Conservation (phyloP, 2,113 vertebrate species). For the Notothenia coriiceps region DNA sequence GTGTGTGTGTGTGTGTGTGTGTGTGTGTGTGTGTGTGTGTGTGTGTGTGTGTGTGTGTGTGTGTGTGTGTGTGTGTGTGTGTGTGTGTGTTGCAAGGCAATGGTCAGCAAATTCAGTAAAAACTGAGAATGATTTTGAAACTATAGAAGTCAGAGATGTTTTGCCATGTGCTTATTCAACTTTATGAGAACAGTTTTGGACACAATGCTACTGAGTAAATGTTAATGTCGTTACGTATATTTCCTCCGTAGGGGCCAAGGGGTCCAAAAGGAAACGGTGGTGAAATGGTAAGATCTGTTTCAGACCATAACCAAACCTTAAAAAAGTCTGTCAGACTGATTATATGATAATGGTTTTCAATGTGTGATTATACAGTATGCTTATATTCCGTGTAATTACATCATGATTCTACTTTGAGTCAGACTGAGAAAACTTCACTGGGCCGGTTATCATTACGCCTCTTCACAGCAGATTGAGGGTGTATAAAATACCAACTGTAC, state of each 20-base stretch:
- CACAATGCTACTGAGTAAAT: not conserved
- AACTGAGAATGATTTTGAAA: not conserved
- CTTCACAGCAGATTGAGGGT: slow-evolving; percentile 18
- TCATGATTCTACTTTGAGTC: slow-evolving; percentile 18
- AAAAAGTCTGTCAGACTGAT: slow-evolving; percentile 8
- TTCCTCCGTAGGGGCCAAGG: slow-evolving; percentile 86
- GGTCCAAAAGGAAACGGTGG: slow-evolving; percentile 92
- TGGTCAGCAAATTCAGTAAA: not conserved
- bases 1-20: slow-evolving; percentile 17
- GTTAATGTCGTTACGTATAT: slow-evolving; percentile 27
- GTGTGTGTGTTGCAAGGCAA: slow-evolving; percentile 1
- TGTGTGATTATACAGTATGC: not conserved
- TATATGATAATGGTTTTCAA: slow-evolving; percentile 6
- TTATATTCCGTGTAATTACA: slow-evolving; percentile 4
- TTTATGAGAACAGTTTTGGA: not conserved
- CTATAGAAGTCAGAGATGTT: not conserved
- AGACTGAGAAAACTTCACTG: not conserved
- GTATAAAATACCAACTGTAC: not conserved
- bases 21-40: slow-evolving; percentile 23
- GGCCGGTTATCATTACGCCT: slow-evolving; percentile 1
- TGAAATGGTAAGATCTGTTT: slow-evolving; percentile 90
- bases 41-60: slow-evolving; percentile 9
- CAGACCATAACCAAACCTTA: not conserved
- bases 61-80: slow-evolving; percentile 17
- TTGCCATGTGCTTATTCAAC: not conserved